A percentile compares a stretch with the other conserved stretches of the same genome.
phyloP scores from a whole-genome alignment of 2,797 vertebrate species.

The Enteromius argenteus region DNA sequence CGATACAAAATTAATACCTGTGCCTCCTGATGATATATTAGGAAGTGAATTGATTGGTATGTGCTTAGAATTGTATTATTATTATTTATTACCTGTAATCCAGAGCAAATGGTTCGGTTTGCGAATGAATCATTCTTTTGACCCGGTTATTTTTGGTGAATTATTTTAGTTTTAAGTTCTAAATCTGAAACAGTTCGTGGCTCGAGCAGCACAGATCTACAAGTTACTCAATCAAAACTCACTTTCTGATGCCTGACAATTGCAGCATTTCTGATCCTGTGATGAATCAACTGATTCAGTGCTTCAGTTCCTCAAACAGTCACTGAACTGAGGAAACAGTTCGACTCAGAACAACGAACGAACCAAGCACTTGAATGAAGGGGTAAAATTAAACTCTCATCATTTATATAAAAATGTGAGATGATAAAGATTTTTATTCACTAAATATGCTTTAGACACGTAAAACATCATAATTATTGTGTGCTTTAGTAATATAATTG shows the following conservation, averaged over 20 bases:
- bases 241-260: no score
- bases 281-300: no score
- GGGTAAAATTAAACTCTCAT: no score
- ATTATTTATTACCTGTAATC: background rate
- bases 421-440: no score
- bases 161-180: no score
- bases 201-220: background rate
- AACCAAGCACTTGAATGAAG: no score
- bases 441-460: no score
- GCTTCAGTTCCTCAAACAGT: no score
- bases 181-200: background rate
- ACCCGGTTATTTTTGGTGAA: background rate
- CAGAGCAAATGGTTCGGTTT: background rate
- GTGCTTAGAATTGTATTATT: background rate
- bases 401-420: no score
- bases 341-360: no score
- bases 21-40: background rate
- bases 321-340: no score
- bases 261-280: no score
- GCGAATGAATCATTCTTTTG: background rate
- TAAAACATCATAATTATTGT: background rate
- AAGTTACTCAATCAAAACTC: background rate
- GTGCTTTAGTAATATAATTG: background rate
- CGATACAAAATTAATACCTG: background rate
- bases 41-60: background rate